These are phyloP conservation scores for Phoxinus phoxinus DNA, from an alignment of 2,113 vertebrate genomes.

Conservation along the genomic window DNA sequence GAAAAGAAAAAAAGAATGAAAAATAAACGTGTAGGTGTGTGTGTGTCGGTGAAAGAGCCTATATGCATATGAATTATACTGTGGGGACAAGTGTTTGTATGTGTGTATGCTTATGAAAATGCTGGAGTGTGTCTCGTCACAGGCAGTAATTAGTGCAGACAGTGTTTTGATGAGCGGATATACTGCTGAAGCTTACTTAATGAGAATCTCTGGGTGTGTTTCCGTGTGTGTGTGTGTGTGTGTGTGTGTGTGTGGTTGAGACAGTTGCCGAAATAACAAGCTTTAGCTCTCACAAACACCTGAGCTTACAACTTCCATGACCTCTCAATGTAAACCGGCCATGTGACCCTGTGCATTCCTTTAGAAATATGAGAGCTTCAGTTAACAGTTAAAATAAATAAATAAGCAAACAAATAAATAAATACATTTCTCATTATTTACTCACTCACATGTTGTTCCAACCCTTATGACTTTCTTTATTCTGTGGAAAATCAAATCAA, in stretches of 20 bases:
- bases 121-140: slow-evolving; percentile 28
- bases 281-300: slow-evolving; percentile 17
- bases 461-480: not conserved
- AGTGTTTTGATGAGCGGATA: slow-evolving; percentile 40
- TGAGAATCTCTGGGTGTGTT: slow-evolving; percentile 32
- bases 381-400: not conserved
- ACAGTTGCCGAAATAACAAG: slow-evolving; percentile 10
- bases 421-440: not conserved
- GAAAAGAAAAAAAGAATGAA: not conserved
- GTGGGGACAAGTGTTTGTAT: slow-evolving; percentile 26
- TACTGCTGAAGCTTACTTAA: slow-evolving; percentile 34
- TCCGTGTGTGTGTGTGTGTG: not conserved
- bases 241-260: not conserved
- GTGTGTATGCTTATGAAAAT: slow-evolving; percentile 1
- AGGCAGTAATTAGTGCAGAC: slow-evolving; percentile 42
- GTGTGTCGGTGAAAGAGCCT: slow-evolving; percentile 22
- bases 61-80: slow-evolving; percentile 21
- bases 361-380: not conserved
- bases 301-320: not conserved
- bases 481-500: not conserved
- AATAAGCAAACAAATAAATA: not conserved
- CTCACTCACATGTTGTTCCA: not conserved
- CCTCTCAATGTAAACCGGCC: not conserved
- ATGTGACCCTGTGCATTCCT: not conserved
- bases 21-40: not conserved